Evolutionary conservation across 2,888 invertebrate species (phyloP), one percentile per base, ranked within the genome.

Genomic region (Serripes groenlandicus): DNA sequence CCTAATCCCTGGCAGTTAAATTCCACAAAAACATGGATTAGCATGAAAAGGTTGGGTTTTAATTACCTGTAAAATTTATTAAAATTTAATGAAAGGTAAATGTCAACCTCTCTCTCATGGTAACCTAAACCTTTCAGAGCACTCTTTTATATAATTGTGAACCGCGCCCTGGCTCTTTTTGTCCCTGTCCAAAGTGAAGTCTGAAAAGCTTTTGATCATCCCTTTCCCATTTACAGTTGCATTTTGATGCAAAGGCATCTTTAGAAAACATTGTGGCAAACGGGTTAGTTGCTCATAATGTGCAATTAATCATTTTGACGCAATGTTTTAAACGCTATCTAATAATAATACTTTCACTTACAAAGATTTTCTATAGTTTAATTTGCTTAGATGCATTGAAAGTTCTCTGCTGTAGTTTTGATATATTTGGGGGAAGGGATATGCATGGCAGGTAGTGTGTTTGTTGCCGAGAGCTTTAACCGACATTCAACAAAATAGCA

Each of bases 21-120:
- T n/a, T 21, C 9, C n/a, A 35, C 23, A 66, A 66, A 66, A 42
- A 42, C 26, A 18, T 2, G 37, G 66, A 66, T 66, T 66, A 66
- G 42, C 23, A 66, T 18, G n/a, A 35, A 42, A 66, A 28, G 26
- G 37, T 35, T 26, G 28, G n/a, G 23, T 26, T 42, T 42, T 66
- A 66, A 66, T 66, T 66, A 66, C 66, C 23, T 7, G 11, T n/a
- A 32, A 66, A 37, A 66, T 66, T 66, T 66, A 66, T 66, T 66
- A 66, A 66, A 66, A 37, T 26, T 26, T 26, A 23, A 26, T 42
- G 37, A 42, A 66, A 66, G 26, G 42, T 2, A 66, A 66, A 42
- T 66, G 66, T 42, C 66, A 66, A 23, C 28, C 34, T 66, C 42
- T 37, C 18, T 21, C 28, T 34, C n/a, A 66, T 21, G n/a, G 42